These are phyloP conservation scores for Drosophila navojoa DNA, from an alignment of 1,140 invertebrate genomes.

Conservation along the genomic window DNA sequence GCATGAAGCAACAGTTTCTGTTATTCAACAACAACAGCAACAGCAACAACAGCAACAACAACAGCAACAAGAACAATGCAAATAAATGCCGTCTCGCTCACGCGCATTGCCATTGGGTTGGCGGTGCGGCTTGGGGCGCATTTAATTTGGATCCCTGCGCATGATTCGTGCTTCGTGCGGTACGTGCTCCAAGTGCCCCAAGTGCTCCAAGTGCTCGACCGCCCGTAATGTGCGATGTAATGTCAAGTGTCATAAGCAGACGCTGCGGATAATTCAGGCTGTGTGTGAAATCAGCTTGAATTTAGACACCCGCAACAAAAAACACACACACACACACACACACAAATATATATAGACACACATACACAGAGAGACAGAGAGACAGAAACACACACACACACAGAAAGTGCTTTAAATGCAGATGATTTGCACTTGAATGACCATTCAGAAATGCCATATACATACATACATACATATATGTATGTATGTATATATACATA, in stretches of 20 bases:
- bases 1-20: conserved; percentile 9
- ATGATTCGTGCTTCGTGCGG: conserved; percentile 18
- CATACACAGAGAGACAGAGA: background rate
- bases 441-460: conserved; percentile 16
- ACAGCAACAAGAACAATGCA: background rate
- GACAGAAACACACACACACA: conserved; percentile 1
- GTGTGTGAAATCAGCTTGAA: conserved; percentile 6
- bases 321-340: too few relatives aligned
- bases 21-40: background rate
- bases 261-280: conserved; percentile 10
- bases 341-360: too few relatives aligned
- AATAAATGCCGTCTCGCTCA: conserved; percentile 7
- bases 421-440: conserved; percentile 44
- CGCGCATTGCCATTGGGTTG: too few relatives aligned
- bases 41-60: background rate
- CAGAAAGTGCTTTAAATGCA: conserved; percentile 21
- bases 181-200: conserved; percentile 36
- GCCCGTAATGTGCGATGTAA: conserved; percentile 36
- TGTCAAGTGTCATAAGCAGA: conserved; percentile 47
- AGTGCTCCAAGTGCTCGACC: conserved; percentile 19
- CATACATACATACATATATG: background rate
- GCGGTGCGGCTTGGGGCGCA: too few relatives aligned
- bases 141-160: conserved; percentile 21
- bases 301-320: background rate
- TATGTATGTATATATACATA: conserved; percentile 5